A percentile compares a stretch with the other conserved stretches of the same genome.
phyloP scores from a whole-genome alignment of 2,113 vertebrate genomes.

The Antigone vipio region DNA sequence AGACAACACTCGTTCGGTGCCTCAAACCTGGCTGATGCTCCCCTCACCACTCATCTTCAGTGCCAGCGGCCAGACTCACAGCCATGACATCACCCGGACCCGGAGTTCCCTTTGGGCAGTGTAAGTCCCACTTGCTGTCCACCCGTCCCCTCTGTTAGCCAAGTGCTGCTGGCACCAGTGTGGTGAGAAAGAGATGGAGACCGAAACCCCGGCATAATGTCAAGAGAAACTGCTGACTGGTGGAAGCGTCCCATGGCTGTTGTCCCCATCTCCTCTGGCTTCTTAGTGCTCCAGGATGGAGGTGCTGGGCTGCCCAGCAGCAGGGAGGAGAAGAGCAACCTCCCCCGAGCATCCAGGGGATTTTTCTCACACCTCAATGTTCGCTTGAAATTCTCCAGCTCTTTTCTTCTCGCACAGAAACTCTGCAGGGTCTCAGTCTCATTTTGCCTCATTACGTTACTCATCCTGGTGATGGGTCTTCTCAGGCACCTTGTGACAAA shows the following conservation, averaged over 20 bases:
- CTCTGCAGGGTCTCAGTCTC: not conserved
- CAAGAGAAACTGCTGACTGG: not conserved
- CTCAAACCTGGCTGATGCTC: not conserved
- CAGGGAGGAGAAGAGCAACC: not conserved
- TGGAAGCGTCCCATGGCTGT: not conserved
- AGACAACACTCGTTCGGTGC: not conserved
- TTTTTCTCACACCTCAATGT: not conserved
- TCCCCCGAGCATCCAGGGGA: not conserved
- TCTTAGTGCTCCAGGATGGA: accelerated
- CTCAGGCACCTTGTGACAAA: not conserved
- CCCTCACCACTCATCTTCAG: not conserved
- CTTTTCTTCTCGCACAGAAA: not conserved
- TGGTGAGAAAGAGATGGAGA: not conserved
- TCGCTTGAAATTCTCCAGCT: not conserved
- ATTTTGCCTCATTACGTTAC: not conserved
- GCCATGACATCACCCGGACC: not conserved
- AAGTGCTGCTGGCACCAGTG: not conserved
- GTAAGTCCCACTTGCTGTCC: not conserved
- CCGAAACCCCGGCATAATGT: not conserved
- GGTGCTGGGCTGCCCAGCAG: not conserved
- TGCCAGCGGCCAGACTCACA: not conserved
- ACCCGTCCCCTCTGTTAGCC: not conserved
- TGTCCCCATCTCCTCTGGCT: not conserved
- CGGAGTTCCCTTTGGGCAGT: not conserved
- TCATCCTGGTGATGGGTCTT: not conserved